Evolutionary conservation across 1,140 invertebrate species (phyloP), one percentile per base, ranked within the genome.

Genomic region (Eueides isabella): DNA sequence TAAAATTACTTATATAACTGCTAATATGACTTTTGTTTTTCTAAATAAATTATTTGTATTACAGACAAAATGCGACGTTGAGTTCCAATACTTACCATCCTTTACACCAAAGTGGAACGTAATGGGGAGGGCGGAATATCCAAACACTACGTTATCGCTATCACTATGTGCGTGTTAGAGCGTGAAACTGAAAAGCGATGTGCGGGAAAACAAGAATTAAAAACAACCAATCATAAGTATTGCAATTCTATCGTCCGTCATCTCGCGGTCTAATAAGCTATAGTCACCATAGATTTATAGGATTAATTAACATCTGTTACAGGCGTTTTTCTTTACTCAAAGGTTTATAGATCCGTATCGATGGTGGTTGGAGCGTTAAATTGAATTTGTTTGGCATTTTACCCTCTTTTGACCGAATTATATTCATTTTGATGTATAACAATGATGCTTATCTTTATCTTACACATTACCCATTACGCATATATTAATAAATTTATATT

Each of bases 271-370:
- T 55, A 26, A 23, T 11, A 11, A 23, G 23, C 48, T 26, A 55
- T 55, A 19, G 48, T 55, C 48, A 23, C 64, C 68, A 82, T 82
- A 79, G 84, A 84, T 87, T 83, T 84, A 86, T 84, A 85, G 81
- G 77, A 85, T 84, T 87, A 86, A 90, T 88, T 90, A 88, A 86
- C 85, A 88, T 84, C 87, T 88, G 83, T 82, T 87, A 81, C 83
- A 81, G 86, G 79, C 85, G 81, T 85, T 87, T 88, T 85, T 84
- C 83, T 85, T 81, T 73, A 75, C 69, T 85, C 80, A 81, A 72
- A 23, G 78, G 80, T 79, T 83, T 80, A 80, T 79, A 75, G 70
- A 78, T 35, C 67, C 74, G 67, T 77, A 71, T 70, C 72, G 71
- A 77, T 64, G 75, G 66, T 72, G 71, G 76, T 61, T 77, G 64